phyloP scores from a whole-genome alignment of 2,888 invertebrate genomes.

The Cetonia aurata region DNA sequence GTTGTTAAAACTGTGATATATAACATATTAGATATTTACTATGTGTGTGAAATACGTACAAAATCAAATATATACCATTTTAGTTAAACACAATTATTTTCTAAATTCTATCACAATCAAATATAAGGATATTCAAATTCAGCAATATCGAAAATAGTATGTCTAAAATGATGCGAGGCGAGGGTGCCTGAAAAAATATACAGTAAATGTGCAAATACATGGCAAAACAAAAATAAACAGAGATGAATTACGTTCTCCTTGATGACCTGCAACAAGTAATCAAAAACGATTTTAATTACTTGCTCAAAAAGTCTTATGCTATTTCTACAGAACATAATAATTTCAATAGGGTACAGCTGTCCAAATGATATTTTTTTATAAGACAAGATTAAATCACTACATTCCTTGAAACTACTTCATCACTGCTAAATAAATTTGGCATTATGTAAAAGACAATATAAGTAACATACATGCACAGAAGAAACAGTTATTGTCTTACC shows the following conservation, averaged over 20 bases:
- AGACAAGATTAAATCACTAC: slow-evolving; percentile 30
- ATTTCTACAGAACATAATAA: slow-evolving; percentile 14
- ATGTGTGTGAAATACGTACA: slow-evolving; percentile 4
- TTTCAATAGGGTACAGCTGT: not conserved
- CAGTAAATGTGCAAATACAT: slow-evolving; percentile 34
- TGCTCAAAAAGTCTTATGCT: slow-evolving; percentile 49
- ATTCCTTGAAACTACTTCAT: slow-evolving; percentile 40
- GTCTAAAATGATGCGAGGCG: slow-evolving; percentile 39
- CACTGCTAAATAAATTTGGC: slow-evolving; percentile 39
- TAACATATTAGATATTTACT: slow-evolving; percentile 38
- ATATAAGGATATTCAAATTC: slow-evolving; percentile 21
- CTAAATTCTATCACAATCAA: slow-evolving; percentile 25
- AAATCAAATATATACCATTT: slow-evolving; percentile 13
- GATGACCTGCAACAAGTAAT: slow-evolving; percentile 59
- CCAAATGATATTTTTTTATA: not conserved
- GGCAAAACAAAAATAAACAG: slow-evolving; percentile 32
- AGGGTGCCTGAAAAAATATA: slow-evolving; percentile 43
- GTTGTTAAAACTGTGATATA: slow-evolving; percentile 39
- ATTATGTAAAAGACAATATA: slow-evolving; percentile 25
- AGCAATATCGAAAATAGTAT: slow-evolving; percentile 19
- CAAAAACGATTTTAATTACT: slow-evolving; percentile 55
- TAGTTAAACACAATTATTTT: not conserved
- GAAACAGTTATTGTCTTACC: slow-evolving; percentile 34
- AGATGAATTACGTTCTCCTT: slow-evolving; percentile 44
- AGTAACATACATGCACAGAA: slow-evolving; percentile 33